Conservation (phyloP, 2,113 vertebrate species). For the Phylloscopus trochiloides region DNA sequence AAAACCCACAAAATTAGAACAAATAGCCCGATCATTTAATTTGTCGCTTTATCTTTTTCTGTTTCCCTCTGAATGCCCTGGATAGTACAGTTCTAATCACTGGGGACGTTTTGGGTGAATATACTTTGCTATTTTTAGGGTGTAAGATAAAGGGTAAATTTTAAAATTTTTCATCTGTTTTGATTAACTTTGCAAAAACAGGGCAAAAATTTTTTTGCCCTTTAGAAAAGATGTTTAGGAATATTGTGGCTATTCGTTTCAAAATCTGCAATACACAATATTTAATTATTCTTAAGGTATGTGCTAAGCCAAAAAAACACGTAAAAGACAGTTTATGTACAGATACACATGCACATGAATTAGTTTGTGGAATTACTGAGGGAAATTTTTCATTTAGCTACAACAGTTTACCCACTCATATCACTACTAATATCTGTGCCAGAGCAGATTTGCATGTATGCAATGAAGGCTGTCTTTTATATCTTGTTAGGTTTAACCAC, state of each 20-base stretch:
- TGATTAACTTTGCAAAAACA: neutral
- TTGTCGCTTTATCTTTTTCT: neutral
- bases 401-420: neutral
- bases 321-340: neutral
- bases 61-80: neutral
- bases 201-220: rapidly evolving
- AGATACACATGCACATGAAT: neutral
- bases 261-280: neutral
- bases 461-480: neutral
- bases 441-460: neutral
- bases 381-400: neutral
- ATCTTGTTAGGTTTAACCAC: neutral
- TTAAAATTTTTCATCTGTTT: neutral
- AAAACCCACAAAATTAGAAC: neutral
- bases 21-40: neutral
- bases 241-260: neutral
- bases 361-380: neutral
- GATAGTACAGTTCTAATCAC: neutral
- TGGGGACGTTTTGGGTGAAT: neutral
- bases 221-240: neutral
- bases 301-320: neutral
- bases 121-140: neutral
- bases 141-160: neutral
- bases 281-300: neutral
- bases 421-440: rapidly evolving